Evolutionary conservation across 2,113 vertebrate species (phyloP).

Genomic region (Mobula birostris): DNA sequence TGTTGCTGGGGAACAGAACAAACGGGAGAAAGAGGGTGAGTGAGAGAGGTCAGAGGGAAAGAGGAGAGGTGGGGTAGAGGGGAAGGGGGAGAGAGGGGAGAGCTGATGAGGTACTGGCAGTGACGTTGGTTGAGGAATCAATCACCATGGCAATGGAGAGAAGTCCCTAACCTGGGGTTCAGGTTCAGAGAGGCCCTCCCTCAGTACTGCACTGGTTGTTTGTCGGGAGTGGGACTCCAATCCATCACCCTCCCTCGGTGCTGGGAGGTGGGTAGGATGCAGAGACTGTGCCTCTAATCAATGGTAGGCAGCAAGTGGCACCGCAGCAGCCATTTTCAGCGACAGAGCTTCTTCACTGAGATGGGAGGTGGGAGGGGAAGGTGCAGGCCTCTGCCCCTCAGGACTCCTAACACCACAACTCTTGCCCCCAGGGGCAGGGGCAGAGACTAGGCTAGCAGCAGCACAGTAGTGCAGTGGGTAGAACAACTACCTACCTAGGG

Average conservation of each 20-base stretch:
- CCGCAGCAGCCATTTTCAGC: no score
- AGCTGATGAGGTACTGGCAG: background rate
- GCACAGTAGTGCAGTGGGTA: no score
- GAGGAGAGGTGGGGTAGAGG: background rate
- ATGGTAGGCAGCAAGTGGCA: no score
- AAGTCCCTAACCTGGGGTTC: background rate
- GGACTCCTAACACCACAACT: no score
- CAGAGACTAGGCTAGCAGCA: no score
- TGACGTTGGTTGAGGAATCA: background rate
- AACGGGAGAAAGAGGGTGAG: background rate
- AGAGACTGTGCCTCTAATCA: no score
- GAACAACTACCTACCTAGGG: no score
- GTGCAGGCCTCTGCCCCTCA: no score
- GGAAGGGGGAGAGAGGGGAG: background rate
- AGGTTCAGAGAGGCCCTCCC: background rate
- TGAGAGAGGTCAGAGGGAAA: background rate
- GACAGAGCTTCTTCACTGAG: no score
- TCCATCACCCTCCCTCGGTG: background rate
- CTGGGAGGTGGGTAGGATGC: no score
- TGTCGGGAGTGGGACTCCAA: background rate
- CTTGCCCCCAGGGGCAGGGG: no score
- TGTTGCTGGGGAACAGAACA: background rate
- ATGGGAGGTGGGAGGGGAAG: no score
- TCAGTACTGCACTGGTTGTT: background rate
- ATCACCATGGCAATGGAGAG: background rate